Evolutionary conservation across 1,140 invertebrate genomes (phyloP).

Genomic region (Metopolophium dirhodum): DNA sequence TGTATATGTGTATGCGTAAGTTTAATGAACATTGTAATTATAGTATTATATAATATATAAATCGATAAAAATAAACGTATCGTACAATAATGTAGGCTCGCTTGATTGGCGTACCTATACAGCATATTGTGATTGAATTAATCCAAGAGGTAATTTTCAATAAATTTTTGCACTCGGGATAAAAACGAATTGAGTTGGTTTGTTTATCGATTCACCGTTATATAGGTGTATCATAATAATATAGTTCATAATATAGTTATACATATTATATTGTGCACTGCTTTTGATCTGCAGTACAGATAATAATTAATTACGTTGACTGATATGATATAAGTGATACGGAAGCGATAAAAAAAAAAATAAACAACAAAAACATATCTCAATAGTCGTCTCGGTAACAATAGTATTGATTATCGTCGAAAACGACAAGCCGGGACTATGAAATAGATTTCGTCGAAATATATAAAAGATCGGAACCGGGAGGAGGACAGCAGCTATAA

Average conservation of each 20-base stretch:
- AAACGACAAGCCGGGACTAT: background rate
- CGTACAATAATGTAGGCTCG: background rate
- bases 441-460: background rate
- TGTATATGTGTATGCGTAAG: background rate
- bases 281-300: too few relatives aligned
- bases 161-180: too few relatives aligned
- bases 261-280: too few relatives aligned
- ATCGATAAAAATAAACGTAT: background rate
- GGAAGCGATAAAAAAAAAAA: too few relatives aligned
- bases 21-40: background rate
- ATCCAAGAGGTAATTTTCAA: too few relatives aligned
- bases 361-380: too few relatives aligned
- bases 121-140: background rate
- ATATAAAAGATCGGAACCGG: background rate
- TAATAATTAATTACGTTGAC: background rate
- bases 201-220: too few relatives aligned
- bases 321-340: background rate
- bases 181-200: too few relatives aligned
- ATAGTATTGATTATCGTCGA: background rate
- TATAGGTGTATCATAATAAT: too few relatives aligned
- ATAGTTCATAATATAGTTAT: too few relatives aligned
- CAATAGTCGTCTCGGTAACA: background rate
- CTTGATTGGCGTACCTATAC: background rate
- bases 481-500: background rate
- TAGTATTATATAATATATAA: background rate